Conservation (phyloP, 35 echinoderm and acorn worm genomes). For the Lytechinus pictus region DNA sequence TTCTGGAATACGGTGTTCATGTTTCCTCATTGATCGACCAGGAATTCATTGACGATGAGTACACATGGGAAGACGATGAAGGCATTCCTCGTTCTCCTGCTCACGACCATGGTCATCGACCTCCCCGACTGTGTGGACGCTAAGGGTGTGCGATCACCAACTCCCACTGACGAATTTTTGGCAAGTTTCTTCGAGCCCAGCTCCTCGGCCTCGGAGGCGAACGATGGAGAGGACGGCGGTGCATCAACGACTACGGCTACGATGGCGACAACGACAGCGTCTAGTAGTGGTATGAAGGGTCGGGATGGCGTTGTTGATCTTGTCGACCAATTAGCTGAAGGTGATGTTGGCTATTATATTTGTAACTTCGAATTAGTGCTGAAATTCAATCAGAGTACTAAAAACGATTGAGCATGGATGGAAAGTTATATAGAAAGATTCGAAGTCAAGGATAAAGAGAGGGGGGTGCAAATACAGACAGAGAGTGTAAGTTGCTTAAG, state of each 20-base stretch:
- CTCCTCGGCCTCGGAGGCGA: background rate
- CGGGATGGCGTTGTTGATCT: background rate
- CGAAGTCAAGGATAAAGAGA: no score
- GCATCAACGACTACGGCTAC: background rate
- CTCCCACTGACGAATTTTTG: background rate
- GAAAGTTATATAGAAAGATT: no score
- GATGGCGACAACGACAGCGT: background rate
- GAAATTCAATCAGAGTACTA: no score
- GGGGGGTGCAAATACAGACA: no score
- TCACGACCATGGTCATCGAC: background rate
- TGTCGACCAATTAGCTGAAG: background rate
- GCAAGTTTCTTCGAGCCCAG: conserved; percentile 25
- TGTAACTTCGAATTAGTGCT: no score
- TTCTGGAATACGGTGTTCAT: background rate
- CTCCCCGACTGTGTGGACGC: background rate
- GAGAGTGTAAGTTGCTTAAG: no score
- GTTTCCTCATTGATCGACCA: background rate
- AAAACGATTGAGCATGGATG: no score
- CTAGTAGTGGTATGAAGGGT: background rate
- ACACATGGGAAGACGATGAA: background rate
- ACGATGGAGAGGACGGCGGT: background rate
- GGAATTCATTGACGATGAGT: background rate
- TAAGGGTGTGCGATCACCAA: background rate
- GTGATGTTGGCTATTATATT: background rate
- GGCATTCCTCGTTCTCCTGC: background rate